Conservation (phyloP, 1,140 invertebrate species). For the Chelonus insularis region DNA sequence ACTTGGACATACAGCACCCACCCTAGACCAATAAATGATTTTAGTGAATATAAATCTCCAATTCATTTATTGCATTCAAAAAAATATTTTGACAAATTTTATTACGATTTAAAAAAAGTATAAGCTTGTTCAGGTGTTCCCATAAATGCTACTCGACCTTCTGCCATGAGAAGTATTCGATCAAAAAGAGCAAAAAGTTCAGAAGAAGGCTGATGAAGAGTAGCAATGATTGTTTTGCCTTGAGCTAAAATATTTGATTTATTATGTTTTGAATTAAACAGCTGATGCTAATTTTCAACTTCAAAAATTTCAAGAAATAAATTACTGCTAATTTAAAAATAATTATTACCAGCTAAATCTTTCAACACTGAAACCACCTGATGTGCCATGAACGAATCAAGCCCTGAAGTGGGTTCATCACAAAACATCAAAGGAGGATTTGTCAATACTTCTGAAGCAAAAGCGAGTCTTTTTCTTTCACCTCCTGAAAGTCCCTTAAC, state of each 20-base stretch:
- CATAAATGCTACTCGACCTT: constrained; percentile 88
- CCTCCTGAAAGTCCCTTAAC: constrained; percentile 94
- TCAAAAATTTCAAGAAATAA: no score
- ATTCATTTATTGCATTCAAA: no score
- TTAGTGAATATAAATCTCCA: no score
- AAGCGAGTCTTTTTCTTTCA: constrained; percentile 93
- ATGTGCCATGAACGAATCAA: constrained; percentile 85
- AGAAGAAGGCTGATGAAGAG: constrained; percentile 95
- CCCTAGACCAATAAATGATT: no score
- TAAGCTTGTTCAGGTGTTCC: constrained; percentile 79
- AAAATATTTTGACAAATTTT: no score
- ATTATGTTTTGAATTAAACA: no score
- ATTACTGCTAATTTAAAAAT: no score
- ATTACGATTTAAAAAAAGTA: constrained; percentile 82
- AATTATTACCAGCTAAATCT: constrained; percentile 67
- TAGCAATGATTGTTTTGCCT: constrained; percentile 91
- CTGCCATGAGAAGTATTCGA: constrained; percentile 86
- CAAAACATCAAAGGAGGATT: constrained; percentile 95
- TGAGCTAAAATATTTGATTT: constrained; percentile 34
- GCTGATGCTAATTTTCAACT: no score
- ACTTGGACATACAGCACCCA: constrained; percentile 75
- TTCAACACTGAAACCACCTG: constrained; percentile 87
- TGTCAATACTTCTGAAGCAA: constrained; percentile 93
- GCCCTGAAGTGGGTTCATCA: constrained; percentile 93
- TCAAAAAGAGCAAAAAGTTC: constrained; percentile 93